These are phyloP conservation scores for Drosophila sproati DNA, from an alignment of 1,140 invertebrate genomes.

Conservation along the genomic window DNA sequence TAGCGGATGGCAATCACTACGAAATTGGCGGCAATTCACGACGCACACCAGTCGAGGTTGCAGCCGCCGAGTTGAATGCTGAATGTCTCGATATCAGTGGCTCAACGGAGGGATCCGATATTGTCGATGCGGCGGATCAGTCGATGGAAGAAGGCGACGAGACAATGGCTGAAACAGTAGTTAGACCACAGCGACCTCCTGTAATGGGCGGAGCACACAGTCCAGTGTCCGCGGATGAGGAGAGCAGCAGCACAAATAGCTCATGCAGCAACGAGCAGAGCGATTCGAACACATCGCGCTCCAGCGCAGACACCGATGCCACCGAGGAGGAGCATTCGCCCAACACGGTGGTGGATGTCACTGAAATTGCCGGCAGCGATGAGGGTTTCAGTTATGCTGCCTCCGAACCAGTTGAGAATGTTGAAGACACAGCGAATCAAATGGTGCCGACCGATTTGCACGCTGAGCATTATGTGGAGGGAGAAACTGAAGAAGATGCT, in stretches of 20 bases:
- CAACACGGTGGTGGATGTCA: constrained; percentile 40
- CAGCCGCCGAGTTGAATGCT: constrained; percentile 42
- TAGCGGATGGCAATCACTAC: constrained; percentile 2
- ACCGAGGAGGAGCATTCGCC: constrained; percentile 30
- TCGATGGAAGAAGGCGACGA: background rate
- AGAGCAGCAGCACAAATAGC: constrained; percentile 32
- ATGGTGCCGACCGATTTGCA: background rate
- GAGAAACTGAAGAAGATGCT: background rate
- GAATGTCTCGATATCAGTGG: constrained; percentile 50
- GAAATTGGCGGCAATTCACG: constrained; percentile 13
- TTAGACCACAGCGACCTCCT: background rate
- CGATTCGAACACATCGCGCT: constrained; percentile 20
- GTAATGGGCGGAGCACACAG: constrained; percentile 22
- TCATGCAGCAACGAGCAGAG: constrained; percentile 14
- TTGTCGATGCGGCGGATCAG: background rate
- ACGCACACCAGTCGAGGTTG: constrained; percentile 53
- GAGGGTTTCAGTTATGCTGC: background rate
- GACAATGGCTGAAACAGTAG: background rate
- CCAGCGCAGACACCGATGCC: constrained; percentile 25
- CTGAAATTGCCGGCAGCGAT: constrained; percentile 12
- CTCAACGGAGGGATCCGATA: constrained; percentile 42
- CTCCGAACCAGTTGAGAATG: background rate
- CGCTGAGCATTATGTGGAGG: background rate
- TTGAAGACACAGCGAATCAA: background rate
- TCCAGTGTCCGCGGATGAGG: constrained; percentile 33